phyloP scores from a whole-genome alignment of 2,797 vertebrate genomes.

The Merluccius polli region DNA sequence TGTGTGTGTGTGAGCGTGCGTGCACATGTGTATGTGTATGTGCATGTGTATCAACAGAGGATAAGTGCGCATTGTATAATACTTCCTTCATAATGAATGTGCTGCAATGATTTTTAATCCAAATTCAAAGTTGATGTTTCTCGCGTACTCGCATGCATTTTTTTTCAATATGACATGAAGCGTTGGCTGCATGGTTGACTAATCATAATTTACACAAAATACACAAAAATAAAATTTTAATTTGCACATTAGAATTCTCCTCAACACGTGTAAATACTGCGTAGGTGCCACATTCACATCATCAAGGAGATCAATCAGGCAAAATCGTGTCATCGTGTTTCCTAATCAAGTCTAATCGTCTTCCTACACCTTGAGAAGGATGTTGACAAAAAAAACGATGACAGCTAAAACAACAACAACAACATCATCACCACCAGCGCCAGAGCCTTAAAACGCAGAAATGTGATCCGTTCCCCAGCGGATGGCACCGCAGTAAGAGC shows the following conservation, averaged over 20 bases:
- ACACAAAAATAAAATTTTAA: too few relatives aligned
- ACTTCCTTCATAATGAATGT: not conserved
- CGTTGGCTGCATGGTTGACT: not conserved
- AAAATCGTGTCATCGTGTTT: not conserved
- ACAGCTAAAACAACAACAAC: not conserved
- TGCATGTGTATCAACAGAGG: not conserved
- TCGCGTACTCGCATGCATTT: not conserved
- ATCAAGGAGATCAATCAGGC: not conserved
- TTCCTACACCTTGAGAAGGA: slow-evolving; percentile 1
- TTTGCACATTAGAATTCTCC: slow-evolving; percentile 1
- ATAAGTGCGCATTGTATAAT: not conserved
- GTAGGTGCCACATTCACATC: not conserved
- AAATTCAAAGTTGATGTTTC: not conserved
- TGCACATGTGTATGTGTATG: too few relatives aligned
- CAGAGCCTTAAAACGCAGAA: not conserved
- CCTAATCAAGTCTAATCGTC: not conserved
- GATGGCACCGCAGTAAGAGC: slow-evolving; percentile 13
- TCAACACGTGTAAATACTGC: not conserved
- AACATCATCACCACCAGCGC: not conserved
- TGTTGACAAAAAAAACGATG: slow-evolving; percentile 21
- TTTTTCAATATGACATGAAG: not conserved
- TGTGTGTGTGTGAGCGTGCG: not conserved
- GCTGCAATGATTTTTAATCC: not conserved
- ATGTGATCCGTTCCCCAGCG: slow-evolving; percentile 21
- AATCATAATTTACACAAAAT: not conserved